Evolutionary conservation across 2,888 invertebrate species (phyloP).

Genomic region (Leptopilina syphax): DNA sequence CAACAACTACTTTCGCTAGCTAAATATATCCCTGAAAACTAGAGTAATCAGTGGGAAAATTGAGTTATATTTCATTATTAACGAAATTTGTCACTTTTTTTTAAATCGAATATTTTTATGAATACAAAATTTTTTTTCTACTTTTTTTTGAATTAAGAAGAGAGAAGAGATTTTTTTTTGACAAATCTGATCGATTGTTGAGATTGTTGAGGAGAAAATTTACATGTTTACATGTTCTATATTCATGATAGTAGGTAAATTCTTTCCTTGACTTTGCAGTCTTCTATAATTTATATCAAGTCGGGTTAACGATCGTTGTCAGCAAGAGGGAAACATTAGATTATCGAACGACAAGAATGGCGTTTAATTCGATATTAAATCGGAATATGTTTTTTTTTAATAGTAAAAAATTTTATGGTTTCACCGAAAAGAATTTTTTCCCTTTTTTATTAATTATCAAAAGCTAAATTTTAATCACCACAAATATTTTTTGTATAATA

Average conservation of each 20-base stretch:
- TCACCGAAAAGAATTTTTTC: background rate
- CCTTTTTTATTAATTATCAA: no score
- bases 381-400: background rate
- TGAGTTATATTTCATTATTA: background rate
- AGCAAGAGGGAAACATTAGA: slow-evolving; percentile 16
- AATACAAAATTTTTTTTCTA: no score
- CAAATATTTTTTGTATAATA: no score
- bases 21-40: slow-evolving; percentile 10
- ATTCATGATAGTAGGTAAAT: background rate
- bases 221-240: background rate
- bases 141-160: no score
- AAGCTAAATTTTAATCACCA: no score
- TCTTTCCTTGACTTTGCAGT: slow-evolving; percentile 12
- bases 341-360: slow-evolving; percentile 16
- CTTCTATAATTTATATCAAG: slow-evolving; percentile 23
- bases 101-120: no score
- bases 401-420: background rate
- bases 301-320: slow-evolving; percentile 38
- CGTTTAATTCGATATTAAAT: background rate
- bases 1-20: slow-evolving; percentile 11
- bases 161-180: no score
- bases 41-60: slow-evolving; percentile 3
- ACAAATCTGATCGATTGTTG: no score
- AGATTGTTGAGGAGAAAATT: background rate
- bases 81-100: background rate